These are phyloP conservation scores for Sialis lutaria DNA, from an alignment of 2,888 invertebrate species.

Conservation along the genomic window DNA sequence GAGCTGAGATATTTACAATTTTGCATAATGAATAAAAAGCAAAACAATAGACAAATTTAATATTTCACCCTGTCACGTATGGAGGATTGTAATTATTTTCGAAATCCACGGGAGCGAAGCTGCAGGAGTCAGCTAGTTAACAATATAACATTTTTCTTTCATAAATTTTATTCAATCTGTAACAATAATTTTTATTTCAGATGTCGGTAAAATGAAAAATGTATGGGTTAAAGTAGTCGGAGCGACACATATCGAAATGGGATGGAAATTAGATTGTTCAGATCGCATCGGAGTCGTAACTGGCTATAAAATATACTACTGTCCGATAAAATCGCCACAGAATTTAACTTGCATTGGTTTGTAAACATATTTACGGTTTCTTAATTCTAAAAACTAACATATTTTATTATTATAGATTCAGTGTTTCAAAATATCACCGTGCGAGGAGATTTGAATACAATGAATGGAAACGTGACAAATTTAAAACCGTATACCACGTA, in stretches of 20 bases:
- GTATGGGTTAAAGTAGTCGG: slow-evolving; percentile 31
- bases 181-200: slow-evolving; percentile 11
- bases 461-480: slow-evolving; percentile 36
- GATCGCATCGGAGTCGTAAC: slow-evolving; percentile 50
- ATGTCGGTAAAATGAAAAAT: slow-evolving; percentile 36
- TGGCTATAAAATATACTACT: slow-evolving; percentile 62
- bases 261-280: slow-evolving; percentile 63
- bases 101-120: too few species aligned
- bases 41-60: too few species aligned
- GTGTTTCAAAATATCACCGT: slow-evolving; percentile 24
- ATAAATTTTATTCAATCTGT: neutral
- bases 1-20: too few species aligned
- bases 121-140: too few species aligned
- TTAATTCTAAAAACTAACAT: neutral
- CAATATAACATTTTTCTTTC: slow-evolving; percentile 2
- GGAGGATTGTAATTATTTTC: too few species aligned
- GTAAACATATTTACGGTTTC: neutral
- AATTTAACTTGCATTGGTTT: slow-evolving; percentile 14
- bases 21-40: too few species aligned
- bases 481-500: slow-evolving; percentile 63
- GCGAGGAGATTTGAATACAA: slow-evolving; percentile 29
- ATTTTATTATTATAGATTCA: slow-evolving; percentile 10
- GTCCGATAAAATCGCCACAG: slow-evolving; percentile 34
- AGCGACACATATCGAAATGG: slow-evolving; percentile 39
- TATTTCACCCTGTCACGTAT: too few species aligned